Evolutionary conservation across 2,797 vertebrate species (phyloP), one percentile per base, ranked within the genome.

Genomic region (Kryptopterus vitreolus): DNA sequence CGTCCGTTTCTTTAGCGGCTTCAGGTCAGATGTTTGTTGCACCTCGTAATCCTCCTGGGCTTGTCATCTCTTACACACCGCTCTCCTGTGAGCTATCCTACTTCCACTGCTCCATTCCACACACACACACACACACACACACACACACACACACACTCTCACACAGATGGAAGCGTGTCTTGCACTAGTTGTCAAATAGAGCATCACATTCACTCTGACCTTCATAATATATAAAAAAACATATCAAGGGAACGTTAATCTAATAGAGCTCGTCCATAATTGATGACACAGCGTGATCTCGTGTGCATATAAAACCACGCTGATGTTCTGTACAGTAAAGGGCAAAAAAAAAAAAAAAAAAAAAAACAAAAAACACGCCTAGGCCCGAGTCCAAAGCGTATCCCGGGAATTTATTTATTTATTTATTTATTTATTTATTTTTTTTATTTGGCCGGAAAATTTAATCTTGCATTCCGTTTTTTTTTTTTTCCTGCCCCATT

Each of bases 181-280:
- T 85, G 86, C 84, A 83, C 88, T 80, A 87, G 84, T 87, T 87
- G 84, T 87, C 85, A 88, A 87, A 83, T 84, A 83, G 86, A 88
- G 83, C 88, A 84, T 86, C 85, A 76, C 86, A 74, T 82, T 83
- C 81, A 75, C 76, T 82, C 69, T 87, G 83, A 87, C 85, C 88
- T 85, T 85, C 83, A 72, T 69, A 74, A 57, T 50, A 38, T 4
- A 71, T 53, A 53, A 57, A 75, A 77, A 80, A 77, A 8, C 57
- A 75, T 79, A 81, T 84, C 77, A 76, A 73, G 70, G 80, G 79
- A 81, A 78, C 65, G 53, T 66, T 83, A 83, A 87, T 87, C 79
- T 84, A 83, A 83, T 83, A 80, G 69, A 79, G 78, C 62, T 81
- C 80, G 79, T 79, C 76, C 75, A 72, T 85, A 83, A 84, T 84